Evolutionary conservation across 2,797 vertebrate species (phyloP).

Genomic region (Tokudaia tokunoshimensis): DNA sequence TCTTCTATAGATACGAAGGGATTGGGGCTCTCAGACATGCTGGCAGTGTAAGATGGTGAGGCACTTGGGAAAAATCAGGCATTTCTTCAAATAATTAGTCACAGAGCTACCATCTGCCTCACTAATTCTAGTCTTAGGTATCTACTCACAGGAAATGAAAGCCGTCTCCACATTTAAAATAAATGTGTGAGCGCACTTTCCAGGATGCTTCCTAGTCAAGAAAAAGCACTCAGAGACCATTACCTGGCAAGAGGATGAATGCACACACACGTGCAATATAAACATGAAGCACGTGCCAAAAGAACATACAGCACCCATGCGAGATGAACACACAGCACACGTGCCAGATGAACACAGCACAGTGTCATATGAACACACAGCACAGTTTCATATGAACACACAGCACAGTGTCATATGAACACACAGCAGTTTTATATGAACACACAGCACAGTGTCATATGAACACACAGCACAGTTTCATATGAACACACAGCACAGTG

Average conservation of each 20-base stretch:
- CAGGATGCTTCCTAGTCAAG: not conserved
- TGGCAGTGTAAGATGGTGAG: not conserved
- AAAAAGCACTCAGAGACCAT: not conserved
- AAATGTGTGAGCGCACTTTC: not conserved
- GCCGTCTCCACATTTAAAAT: not conserved
- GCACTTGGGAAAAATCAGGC: not conserved
- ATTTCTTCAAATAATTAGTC: not conserved
- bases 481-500: no score
- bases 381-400: no score
- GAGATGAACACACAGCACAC: no score
- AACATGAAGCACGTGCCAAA: not conserved
- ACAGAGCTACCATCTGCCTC: not conserved
- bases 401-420: no score
- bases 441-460: not conserved
- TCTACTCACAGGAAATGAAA: not conserved
- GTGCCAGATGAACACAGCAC: no score
- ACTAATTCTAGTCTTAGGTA: not conserved
- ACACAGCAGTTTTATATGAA: not conserved
- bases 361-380: no score
- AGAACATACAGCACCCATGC: no score
- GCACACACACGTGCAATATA: not conserved
- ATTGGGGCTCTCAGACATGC: not conserved
- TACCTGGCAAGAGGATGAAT: not conserved
- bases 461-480: no score
- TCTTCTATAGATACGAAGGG: not conserved